Evolutionary conservation across 2,797 vertebrate species (phyloP).

Genomic region (Valencia hispanica): DNA sequence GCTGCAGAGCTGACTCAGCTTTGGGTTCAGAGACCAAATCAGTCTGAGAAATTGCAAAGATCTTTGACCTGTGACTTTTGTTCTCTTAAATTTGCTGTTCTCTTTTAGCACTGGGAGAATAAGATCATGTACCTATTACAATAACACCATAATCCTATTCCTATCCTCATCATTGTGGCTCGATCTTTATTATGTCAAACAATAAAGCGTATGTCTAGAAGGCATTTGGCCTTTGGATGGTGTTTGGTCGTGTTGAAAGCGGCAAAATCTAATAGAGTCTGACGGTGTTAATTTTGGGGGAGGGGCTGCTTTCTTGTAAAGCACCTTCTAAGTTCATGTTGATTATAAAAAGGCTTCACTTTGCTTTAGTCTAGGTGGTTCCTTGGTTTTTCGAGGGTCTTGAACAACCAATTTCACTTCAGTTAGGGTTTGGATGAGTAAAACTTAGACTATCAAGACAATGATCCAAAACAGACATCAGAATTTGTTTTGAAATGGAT

Average conservation of each 20-base stretch:
- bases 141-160: not conserved
- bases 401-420: not conserved
- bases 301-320: not conserved
- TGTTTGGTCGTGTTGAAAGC: not conserved
- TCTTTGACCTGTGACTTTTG: slow-evolving; percentile 26
- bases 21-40: slow-evolving; percentile 32
- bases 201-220: not conserved
- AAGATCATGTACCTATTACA: not conserved
- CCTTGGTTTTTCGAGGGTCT: not conserved
- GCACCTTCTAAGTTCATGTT: not conserved
- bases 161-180: not conserved
- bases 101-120: slow-evolving; percentile 4
- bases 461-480: not conserved
- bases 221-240: not conserved
- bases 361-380: not conserved
- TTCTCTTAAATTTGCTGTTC: slow-evolving; percentile 11
- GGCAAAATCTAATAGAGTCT: not conserved
- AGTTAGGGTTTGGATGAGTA: not conserved
- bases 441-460: not conserved
- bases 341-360: not conserved
- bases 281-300: not conserved
- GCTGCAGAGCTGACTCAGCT: slow-evolving; percentile 19
- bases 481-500: not conserved
- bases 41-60: slow-evolving; percentile 31
- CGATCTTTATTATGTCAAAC: not conserved